These are phyloP conservation scores for Engystomops pustulosus DNA, from an alignment of 2,113 vertebrate species.

Conservation along the genomic window DNA sequence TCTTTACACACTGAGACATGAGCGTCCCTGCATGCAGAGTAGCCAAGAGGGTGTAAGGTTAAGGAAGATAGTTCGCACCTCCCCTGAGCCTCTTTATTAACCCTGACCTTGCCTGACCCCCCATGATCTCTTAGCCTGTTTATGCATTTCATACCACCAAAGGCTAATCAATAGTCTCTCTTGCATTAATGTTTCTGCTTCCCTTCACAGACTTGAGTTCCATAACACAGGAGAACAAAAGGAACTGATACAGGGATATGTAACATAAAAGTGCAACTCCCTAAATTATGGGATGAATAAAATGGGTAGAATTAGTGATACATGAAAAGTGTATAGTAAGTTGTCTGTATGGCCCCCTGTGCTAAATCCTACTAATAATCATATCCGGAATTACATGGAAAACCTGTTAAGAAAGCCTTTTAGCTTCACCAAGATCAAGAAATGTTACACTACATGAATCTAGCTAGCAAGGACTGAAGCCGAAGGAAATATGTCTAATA, in stretches of 20 bases:
- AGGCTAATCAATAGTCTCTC: constrained; percentile 64
- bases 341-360: background rate
- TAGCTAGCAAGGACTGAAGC: background rate
- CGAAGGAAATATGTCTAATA: constrained; percentile 43
- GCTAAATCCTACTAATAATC: background rate
- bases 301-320: background rate
- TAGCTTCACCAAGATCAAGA: background rate
- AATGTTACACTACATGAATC: background rate
- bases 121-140: constrained; percentile 64
- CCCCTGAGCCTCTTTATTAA: constrained; percentile 66
- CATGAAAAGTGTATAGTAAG: background rate
- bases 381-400: background rate
- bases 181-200: constrained; percentile 59
- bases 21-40: constrained; percentile 1
- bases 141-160: constrained; percentile 69
- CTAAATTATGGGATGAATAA: constrained; percentile 2
- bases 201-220: constrained; percentile 48
- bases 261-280: background rate
- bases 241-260: background rate
- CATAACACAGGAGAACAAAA: constrained; percentile 22
- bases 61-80: constrained; percentile 51
- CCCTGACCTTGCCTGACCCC: constrained; percentile 61
- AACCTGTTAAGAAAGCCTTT: background rate
- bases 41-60: background rate
- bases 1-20: background rate